Base-by-base conservation (phyloP, 1,140 invertebrate species). In the Venturia canescens region DNA sequence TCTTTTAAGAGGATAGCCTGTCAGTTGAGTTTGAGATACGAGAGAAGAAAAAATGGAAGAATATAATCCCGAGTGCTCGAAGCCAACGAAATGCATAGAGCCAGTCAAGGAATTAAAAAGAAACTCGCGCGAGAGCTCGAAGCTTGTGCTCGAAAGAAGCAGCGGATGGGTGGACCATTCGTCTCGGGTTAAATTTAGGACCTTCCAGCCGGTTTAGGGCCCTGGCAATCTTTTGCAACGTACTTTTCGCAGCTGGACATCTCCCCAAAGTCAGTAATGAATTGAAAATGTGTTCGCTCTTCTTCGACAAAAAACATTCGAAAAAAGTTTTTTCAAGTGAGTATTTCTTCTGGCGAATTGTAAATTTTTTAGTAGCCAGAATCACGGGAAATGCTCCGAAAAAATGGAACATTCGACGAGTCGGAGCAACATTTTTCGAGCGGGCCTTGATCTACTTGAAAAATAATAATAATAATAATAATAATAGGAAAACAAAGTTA, bases 361-460 rank as follows among this genome's bases (percentile, higher is more conserved):
- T 3, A 11, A 6, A 44, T 11, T 44, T 11, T 44, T 44, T 11
- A 13, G 0, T 13, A 6, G 7, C 7, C 13, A 1, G 7, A 11
- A 44, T 44, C 38, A 13, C 38, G 7, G 11, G 38, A 11, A 44
- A 44, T 44, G 7, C 11, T 1, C 38, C 3, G 38, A 44, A n/a
- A 11, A 9, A 44, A 44, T 44, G 7, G 38, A 44, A 44, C 38
- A 11, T 44, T 44, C 1, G 13, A 11, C 38, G 7, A 11, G 38
- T 44, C 38, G 21, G 18, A n/a, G 7, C 1, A 57, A 57, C 21
- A 1, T 1, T 57, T 18, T 11, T n/a, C n/a, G n/a, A 3, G 7
- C 18, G 4, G 38, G 26, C 70, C 70, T 72, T 72, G 70, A 34
- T 44, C 70, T 38, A 72, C 38, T 72, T 72, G 70, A 44, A 72